These are phyloP conservation scores for Orchesella cincta DNA, from an alignment of 1,140 invertebrate species.

Conservation along the genomic window DNA sequence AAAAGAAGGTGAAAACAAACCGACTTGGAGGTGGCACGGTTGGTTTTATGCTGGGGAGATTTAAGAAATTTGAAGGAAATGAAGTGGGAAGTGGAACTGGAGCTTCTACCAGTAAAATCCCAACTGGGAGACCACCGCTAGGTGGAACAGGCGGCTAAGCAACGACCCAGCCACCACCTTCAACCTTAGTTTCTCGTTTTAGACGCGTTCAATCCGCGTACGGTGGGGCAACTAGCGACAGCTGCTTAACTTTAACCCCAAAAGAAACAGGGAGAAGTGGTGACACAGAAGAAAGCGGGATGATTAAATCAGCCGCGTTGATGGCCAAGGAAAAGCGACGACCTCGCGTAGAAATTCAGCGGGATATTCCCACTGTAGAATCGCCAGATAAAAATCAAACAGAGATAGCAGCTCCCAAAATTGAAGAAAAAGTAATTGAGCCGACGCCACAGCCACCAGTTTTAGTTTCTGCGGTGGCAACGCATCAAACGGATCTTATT, in stretches of 20 bases:
- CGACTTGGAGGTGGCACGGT: constrained; percentile 55
- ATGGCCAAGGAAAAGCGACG: constrained; percentile 16
- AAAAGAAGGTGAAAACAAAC: constrained; percentile 40
- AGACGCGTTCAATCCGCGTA: constrained; percentile 49
- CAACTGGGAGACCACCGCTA: constrained; percentile 37
- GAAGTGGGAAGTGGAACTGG: constrained; percentile 5
- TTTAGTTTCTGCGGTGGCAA: background rate
- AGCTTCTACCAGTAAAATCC: constrained; percentile 18
- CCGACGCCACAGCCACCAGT: background rate
- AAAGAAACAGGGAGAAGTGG: constrained; percentile 33
- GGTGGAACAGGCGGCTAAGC: background rate
- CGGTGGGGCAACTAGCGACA: constrained; percentile 50
- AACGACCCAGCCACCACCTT: too few relatives aligned
- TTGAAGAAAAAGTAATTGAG: too few relatives aligned
- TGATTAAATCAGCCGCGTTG: background rate
- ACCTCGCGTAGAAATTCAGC: background rate
- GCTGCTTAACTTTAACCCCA: constrained; percentile 42
- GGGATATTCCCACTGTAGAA: background rate
- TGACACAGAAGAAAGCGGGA: constrained; percentile 22
- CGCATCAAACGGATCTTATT: too few relatives aligned
- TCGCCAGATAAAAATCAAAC: too few relatives aligned
- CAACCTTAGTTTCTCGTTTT: constrained; percentile 1
- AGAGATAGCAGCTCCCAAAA: too few relatives aligned
- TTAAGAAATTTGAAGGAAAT: constrained; percentile 67
- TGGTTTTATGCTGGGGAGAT: constrained; percentile 67